A percentile compares a stretch with the other conserved stretches of the same genome.
Evolutionary conservation across 2,888 invertebrate genomes (phyloP).

Genomic region (Drosophila percnosoma): DNA sequence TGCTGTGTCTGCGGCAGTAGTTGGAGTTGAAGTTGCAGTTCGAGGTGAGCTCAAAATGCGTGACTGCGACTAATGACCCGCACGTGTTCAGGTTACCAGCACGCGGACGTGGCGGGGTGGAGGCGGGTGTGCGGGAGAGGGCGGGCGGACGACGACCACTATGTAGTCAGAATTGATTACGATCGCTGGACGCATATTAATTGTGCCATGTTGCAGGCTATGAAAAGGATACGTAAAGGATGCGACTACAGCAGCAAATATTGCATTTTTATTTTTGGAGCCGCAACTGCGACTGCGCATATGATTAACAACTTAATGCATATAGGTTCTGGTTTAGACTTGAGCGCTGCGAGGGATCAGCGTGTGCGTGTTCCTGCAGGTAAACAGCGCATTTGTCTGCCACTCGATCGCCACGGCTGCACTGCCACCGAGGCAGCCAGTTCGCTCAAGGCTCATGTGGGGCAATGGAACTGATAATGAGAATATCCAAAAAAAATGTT

Average conservation of each 20-base stretch:
- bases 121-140: background rate
- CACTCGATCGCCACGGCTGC: conserved; percentile 50
- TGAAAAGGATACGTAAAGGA: conserved; percentile 75
- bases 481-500: conserved; percentile 53
- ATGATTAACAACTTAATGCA: conserved; percentile 83
- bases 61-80: conserved; percentile 83
- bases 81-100: conserved; percentile 73
- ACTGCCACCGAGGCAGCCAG: conserved; percentile 26
- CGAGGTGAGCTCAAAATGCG: conserved; percentile 78
- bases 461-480: conserved; percentile 39
- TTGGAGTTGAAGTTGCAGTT: conserved; percentile 28
- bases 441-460: conserved; percentile 43
- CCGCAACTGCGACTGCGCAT: conserved; percentile 77
- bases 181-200: conserved; percentile 82
- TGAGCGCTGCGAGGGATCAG: conserved; percentile 33
- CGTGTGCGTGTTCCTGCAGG: conserved; percentile 82
- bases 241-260: conserved; percentile 34
- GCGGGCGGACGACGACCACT: conserved; percentile 23
- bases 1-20: conserved; percentile 25
- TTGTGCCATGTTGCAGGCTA: conserved; percentile 65
- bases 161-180: conserved; percentile 81
- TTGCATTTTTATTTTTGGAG: conserved; percentile 4
- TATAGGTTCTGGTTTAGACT: conserved; percentile 40
- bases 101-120: background rate
- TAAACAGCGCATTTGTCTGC: conserved; percentile 82